These are phyloP conservation scores for Neoitamus cyanurus DNA, from an alignment of 2,888 invertebrate genomes.

Conservation along the genomic window DNA sequence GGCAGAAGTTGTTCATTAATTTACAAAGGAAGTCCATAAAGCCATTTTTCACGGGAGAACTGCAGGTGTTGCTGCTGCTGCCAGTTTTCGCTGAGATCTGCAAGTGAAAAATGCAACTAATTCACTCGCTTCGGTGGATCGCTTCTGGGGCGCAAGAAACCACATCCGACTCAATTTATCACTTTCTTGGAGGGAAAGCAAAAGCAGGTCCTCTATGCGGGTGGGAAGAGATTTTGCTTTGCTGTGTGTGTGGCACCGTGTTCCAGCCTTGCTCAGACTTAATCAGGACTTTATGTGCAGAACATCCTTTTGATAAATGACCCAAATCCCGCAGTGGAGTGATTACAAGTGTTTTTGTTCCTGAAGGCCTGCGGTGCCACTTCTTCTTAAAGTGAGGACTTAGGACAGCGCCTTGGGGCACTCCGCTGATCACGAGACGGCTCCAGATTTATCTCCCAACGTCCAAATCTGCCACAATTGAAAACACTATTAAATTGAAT, in stretches of 20 bases:
- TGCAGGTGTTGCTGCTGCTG: not conserved
- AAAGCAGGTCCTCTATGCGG: not conserved
- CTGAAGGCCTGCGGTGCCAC: not conserved
- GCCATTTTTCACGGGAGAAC: not conserved
- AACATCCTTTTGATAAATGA: conserved; percentile 1
- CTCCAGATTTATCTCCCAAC: not conserved
- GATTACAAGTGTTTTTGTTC: conserved; percentile 5
- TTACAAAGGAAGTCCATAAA: not conserved
- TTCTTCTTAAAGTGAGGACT: not conserved
- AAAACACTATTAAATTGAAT: not conserved
- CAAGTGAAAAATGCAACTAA: conserved; percentile 4
- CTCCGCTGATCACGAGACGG: not conserved
- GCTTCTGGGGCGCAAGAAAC: not conserved
- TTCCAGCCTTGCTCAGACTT: not conserved
- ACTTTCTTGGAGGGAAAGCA: not conserved
- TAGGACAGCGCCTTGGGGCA: not conserved
- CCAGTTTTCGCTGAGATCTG: not conserved
- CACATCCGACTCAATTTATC: not conserved
- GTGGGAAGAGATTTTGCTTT: not conserved
- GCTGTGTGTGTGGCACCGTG: not conserved
- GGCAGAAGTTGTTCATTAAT: not conserved
- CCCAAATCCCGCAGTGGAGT: not conserved
- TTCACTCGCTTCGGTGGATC: not conserved
- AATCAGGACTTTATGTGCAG: not conserved
- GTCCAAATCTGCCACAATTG: not conserved